Conservation (phyloP, 2,888 invertebrate genomes). For the Epiblema foenella region DNA sequence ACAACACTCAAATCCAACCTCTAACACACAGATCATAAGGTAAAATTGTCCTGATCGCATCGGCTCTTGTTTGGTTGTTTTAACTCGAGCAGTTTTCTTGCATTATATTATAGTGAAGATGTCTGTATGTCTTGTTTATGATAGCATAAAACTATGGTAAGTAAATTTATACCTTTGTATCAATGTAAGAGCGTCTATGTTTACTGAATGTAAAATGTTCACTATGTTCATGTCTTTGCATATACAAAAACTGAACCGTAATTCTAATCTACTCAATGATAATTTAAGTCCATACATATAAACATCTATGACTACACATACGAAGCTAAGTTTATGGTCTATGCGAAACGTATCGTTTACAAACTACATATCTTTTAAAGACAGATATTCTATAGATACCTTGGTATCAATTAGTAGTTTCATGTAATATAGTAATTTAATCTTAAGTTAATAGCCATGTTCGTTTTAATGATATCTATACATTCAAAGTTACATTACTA, state of each 20-base stretch:
- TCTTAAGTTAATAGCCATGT: slow-evolving; percentile 24
- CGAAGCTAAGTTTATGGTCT: neutral
- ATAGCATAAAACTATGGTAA: slow-evolving; percentile 76
- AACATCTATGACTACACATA: too few relatives aligned
- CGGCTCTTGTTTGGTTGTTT: slow-evolving; percentile 61
- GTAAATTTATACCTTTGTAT: slow-evolving; percentile 71
- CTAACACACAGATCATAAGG: slow-evolving; percentile 70
- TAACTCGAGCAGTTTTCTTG: slow-evolving; percentile 65
- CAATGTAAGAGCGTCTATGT: slow-evolving; percentile 61
- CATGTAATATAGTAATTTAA: slow-evolving; percentile 25
- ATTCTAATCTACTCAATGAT: neutral
- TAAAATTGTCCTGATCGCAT: slow-evolving; percentile 58
- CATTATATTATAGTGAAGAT: slow-evolving; percentile 74
- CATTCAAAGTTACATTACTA: slow-evolving; percentile 32
- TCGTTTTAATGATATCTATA: slow-evolving; percentile 29
- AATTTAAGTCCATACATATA: neutral
- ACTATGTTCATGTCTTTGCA: slow-evolving; percentile 2
- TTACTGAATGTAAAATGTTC: slow-evolving; percentile 29
- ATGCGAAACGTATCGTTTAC: neutral
- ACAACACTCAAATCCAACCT: slow-evolving; percentile 70
- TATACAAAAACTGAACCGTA: neutral
- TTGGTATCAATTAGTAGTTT: slow-evolving; percentile 25
- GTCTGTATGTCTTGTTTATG: slow-evolving; percentile 75
- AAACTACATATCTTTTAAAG: neutral
- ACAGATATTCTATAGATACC: slow-evolving; percentile 2